Evolutionary conservation across 2,888 invertebrate genomes (phyloP).

Genomic region (Cantharis nigra): DNA sequence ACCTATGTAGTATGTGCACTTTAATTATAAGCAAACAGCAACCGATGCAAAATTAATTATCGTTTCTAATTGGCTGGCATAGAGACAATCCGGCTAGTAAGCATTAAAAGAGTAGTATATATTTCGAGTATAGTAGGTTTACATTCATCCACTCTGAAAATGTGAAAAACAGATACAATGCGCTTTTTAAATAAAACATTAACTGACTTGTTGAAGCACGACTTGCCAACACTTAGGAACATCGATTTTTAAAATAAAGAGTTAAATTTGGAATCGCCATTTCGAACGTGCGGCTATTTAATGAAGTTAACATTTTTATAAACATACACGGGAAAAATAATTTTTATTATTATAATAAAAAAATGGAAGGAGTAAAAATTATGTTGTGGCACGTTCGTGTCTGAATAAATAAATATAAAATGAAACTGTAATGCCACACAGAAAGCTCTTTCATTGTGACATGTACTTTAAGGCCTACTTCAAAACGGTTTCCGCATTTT

Average conservation of each 20-base stretch:
- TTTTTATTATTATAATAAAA: not conserved
- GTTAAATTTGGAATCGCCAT: conserved; percentile 11
- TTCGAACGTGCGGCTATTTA: conserved; percentile 12
- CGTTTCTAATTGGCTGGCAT: not conserved
- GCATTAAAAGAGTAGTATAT: not conserved
- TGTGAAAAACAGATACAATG: conserved; percentile 23
- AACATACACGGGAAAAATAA: not conserved
- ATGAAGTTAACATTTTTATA: not conserved
- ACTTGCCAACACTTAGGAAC: conserved; percentile 28
- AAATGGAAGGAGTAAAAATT: conserved; percentile 11
- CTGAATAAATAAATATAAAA: conserved; percentile 16
- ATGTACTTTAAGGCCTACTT: conserved; percentile 19
- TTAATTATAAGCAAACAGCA: not conserved
- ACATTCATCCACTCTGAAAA: conserved; percentile 2
- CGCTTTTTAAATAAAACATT: conserved; percentile 34
- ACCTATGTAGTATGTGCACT: not conserved
- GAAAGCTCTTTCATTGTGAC: conserved; percentile 18
- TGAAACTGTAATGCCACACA: conserved; percentile 11
- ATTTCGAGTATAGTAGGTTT: not conserved
- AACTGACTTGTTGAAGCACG: conserved; percentile 36
- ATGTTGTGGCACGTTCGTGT: conserved; percentile 22
- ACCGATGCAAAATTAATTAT: not conserved
- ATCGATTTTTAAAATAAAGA: conserved; percentile 36
- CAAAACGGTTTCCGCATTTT: conserved; percentile 20
- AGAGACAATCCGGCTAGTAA: not conserved